Conservation (phyloP, 2,888 invertebrate genomes). For the Carpatolechia fugitivella region DNA sequence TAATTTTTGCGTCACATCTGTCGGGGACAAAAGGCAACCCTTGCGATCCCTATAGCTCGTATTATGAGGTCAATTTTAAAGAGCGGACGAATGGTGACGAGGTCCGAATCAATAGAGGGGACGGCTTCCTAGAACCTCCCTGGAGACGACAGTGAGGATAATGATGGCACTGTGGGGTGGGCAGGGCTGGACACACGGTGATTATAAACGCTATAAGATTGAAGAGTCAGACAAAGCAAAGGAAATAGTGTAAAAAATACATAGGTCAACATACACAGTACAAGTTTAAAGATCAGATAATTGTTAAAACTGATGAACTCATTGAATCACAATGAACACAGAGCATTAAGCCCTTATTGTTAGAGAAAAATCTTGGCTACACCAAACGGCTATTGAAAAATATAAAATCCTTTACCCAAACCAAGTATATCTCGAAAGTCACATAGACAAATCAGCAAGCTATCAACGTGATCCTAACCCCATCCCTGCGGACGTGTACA, state of each 20-base stretch:
- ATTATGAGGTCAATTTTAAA: conserved; percentile 67
- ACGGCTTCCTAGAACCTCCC: conserved; percentile 61
- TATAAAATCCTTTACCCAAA: too few relatives aligned
- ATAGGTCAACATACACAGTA: too few relatives aligned
- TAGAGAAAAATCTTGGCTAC: too few relatives aligned
- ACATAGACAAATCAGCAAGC: neutral
- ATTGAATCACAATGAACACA: too few relatives aligned
- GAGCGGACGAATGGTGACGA: conserved; percentile 42
- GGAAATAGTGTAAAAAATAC: too few relatives aligned
- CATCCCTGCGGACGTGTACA: conserved; percentile 58
- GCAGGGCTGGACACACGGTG: conserved; percentile 6
- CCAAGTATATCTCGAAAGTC: neutral
- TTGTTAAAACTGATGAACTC: too few relatives aligned
- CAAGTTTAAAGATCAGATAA: too few relatives aligned
- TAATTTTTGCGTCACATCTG: conserved; percentile 32
- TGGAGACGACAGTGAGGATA: conserved; percentile 68
- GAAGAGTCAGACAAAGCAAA: too few relatives aligned
- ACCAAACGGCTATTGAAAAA: too few relatives aligned
- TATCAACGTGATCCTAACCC: conserved; percentile 1
- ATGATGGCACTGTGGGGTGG: conserved; percentile 53
- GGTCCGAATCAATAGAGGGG: conserved; percentile 60
- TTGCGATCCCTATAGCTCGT: conserved; percentile 50
- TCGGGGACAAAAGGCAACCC: conserved; percentile 41
- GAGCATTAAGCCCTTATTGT: too few relatives aligned
- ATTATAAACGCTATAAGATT: neutral